These are phyloP conservation scores for Oceanodroma tethys DNA, from an alignment of 2,113 vertebrate species.

Conservation along the genomic window DNA sequence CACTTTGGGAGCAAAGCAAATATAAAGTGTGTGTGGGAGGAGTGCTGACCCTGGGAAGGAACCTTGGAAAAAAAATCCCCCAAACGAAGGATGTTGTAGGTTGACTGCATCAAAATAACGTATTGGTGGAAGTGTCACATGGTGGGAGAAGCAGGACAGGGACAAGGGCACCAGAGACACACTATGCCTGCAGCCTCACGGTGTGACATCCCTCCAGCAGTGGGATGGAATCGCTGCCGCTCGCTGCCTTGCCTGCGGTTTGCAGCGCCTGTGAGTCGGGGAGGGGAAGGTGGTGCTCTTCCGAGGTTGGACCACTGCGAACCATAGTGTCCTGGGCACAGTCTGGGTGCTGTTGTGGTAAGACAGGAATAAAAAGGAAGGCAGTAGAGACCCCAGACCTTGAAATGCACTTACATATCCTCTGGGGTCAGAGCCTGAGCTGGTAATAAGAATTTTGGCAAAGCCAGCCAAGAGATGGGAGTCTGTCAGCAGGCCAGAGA, in stretches of 20 bases:
- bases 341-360: background rate
- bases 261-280: rapidly evolving
- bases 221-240: background rate
- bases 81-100: background rate
- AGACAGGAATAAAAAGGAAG: background rate
- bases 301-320: background rate
- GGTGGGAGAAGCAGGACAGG: background rate
- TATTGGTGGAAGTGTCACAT: background rate
- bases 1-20: background rate
- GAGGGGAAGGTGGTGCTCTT: background rate
- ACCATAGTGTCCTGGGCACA: background rate
- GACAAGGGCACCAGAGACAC: background rate
- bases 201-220: background rate
- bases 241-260: rapidly evolving
- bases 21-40: background rate
- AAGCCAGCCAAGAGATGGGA: background rate
- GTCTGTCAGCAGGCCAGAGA: background rate
- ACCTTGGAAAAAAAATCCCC: rapidly evolving
- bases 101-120: background rate
- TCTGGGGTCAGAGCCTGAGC: background rate
- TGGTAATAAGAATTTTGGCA: background rate
- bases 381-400: background rate
- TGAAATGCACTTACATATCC: background rate
- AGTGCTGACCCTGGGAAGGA: background rate
- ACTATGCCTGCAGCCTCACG: background rate